These are phyloP conservation scores for Anagrus nilaparvatae DNA, from an alignment of 1,140 invertebrate species.

Conservation along the genomic window DNA sequence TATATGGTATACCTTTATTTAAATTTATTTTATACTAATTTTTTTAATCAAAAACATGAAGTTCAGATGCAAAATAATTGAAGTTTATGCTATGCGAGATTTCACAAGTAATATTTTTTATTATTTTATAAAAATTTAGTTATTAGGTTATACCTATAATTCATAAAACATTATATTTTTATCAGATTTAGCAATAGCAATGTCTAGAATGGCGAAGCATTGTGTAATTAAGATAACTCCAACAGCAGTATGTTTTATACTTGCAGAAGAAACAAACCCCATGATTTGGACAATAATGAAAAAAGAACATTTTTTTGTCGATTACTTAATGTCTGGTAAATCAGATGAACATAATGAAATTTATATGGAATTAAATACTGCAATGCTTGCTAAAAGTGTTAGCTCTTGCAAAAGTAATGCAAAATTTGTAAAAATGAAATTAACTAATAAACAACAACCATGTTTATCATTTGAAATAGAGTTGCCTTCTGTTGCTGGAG, in stretches of 20 bases:
- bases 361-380: constrained; percentile 60
- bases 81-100: constrained; percentile 46
- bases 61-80: constrained; percentile 47
- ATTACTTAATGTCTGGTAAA: constrained; percentile 68
- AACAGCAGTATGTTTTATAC: constrained; percentile 65
- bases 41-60: constrained; percentile 34
- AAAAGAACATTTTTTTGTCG: constrained; percentile 67
- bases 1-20: too few species aligned
- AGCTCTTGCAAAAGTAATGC: constrained; percentile 52
- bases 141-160: too few species aligned
- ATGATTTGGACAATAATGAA: constrained; percentile 71
- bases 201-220: constrained; percentile 66
- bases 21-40: too few species aligned
- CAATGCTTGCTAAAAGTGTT: constrained; percentile 43
- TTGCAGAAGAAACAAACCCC: constrained; percentile 61
- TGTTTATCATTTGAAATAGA: constrained; percentile 71
- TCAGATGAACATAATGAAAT: constrained; percentile 67
- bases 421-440: constrained; percentile 49
- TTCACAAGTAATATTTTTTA: constrained; percentile 41
- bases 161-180: constrained; percentile 11
- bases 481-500: constrained; percentile 41
- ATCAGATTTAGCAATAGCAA: constrained; percentile 54
- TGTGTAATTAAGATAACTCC: constrained; percentile 62
- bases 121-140: constrained; percentile 8
- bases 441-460: constrained; percentile 74